Percentiles rank a stretch among this genome's conserved stretches.
These are phyloP conservation scores for Petrocephalus schoutedeni DNA, from an alignment of 2,797 vertebrate genomes.

Conservation along the genomic window DNA sequence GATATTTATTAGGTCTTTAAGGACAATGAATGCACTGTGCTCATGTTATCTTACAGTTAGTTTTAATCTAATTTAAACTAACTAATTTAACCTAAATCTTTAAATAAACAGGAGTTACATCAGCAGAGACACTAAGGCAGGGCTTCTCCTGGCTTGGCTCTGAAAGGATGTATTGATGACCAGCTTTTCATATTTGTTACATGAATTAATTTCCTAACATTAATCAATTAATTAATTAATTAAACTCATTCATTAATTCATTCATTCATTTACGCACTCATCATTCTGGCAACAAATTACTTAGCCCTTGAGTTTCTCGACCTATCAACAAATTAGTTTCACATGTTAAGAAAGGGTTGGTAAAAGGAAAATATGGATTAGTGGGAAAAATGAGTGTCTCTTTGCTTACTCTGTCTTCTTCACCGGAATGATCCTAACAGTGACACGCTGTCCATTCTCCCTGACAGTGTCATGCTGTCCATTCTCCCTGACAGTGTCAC, in stretches of 20 bases:
- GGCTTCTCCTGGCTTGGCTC: too few relatives aligned
- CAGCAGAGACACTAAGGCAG: too few relatives aligned
- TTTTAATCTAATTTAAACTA: too few relatives aligned
- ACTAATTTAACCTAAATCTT: too few relatives aligned
- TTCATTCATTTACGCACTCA: background rate
- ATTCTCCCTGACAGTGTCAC: background rate
- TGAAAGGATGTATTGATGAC: too few relatives aligned
- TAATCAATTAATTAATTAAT: too few relatives aligned
- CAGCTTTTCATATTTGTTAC: too few relatives aligned
- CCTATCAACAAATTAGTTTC: background rate
- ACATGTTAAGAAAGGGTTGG: background rate
- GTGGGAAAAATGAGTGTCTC: background rate
- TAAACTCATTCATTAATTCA: too few relatives aligned
- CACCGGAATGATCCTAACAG: background rate
- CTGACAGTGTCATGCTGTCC: background rate
- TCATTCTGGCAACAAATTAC: background rate
- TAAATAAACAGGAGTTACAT: too few relatives aligned
- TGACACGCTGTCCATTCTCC: background rate
- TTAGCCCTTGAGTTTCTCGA: background rate
- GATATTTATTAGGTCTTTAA: conserved; percentile 41
- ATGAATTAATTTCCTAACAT: too few relatives aligned
- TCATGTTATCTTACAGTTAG: too few relatives aligned
- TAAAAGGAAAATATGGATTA: background rate
- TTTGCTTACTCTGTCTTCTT: background rate
- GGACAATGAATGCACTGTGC: background rate